Evolutionary conservation across 2,888 invertebrate genomes (phyloP).

Genomic region (Oegoconia quadripuncta): DNA sequence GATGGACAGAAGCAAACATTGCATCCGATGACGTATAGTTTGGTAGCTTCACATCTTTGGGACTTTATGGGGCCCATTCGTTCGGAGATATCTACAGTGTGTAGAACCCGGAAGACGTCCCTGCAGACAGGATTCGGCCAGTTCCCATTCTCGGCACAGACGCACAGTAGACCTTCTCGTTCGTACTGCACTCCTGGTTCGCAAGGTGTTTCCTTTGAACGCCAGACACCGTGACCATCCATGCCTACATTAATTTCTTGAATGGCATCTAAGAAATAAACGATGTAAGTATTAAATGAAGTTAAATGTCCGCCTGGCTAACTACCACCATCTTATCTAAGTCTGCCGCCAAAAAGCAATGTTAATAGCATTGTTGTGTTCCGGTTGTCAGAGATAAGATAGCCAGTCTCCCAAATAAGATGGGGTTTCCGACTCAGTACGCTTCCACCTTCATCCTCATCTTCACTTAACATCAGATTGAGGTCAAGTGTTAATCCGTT

Average conservation of each 20-base stretch:
- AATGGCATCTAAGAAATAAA: constrained; percentile 66
- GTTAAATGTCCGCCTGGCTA: background rate
- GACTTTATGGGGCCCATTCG: constrained; percentile 20
- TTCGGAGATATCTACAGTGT: constrained; percentile 37
- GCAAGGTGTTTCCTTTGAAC: constrained; percentile 38
- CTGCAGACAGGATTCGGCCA: constrained; percentile 66
- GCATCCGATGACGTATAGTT: constrained; percentile 52
- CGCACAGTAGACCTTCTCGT: constrained; percentile 43
- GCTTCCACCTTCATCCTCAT: too few relatives aligned
- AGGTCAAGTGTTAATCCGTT: too few relatives aligned
- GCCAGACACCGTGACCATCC: constrained; percentile 62
- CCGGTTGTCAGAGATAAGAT: too few relatives aligned
- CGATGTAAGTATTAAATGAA: background rate
- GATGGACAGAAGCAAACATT: constrained; percentile 57
- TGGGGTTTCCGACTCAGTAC: too few relatives aligned
- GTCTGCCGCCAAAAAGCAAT: too few relatives aligned
- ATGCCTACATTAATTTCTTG: constrained; percentile 55
- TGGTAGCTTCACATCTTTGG: constrained; percentile 40
- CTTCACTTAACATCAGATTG: too few relatives aligned
- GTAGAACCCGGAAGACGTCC: constrained; percentile 50
- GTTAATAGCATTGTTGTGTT: too few relatives aligned
- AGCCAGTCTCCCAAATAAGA: too few relatives aligned
- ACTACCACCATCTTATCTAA: background rate
- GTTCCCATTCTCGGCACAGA: constrained; percentile 53
- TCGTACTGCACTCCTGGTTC: constrained; percentile 50